phyloP scores from a whole-genome alignment of 2,113 vertebrate species.

The Boulengeromyrus knoepffleri region DNA sequence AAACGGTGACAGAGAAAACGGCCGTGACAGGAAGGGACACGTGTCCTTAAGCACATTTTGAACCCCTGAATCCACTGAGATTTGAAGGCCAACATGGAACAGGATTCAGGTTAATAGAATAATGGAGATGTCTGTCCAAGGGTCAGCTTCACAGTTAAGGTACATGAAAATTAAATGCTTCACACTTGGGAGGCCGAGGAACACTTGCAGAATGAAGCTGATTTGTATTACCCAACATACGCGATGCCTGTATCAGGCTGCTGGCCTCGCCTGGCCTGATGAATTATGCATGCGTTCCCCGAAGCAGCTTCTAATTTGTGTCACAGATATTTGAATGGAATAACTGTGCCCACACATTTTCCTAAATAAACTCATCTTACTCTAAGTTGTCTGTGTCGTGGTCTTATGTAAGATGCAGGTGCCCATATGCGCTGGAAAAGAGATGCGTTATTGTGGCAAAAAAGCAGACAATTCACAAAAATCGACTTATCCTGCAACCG shows the following conservation, averaged over 20 bases:
- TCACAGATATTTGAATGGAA: neutral
- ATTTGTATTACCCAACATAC: neutral
- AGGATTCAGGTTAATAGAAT: neutral
- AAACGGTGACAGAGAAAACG: neutral
- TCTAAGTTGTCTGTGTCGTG: neutral
- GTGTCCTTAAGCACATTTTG: neutral
- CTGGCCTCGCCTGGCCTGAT: neutral
- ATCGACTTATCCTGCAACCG: neutral
- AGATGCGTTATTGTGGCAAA: neutral
- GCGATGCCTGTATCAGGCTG: neutral
- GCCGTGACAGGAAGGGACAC: neutral
- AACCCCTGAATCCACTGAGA: neutral
- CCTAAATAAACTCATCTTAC: neutral
- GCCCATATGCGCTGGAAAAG: neutral
- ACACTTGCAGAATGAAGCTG: neutral
- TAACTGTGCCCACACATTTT: neutral
- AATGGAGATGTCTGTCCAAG: neutral
- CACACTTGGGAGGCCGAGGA: neutral
- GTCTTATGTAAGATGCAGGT: neutral
- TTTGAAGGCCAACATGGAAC: neutral
- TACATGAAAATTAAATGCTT: neutral
- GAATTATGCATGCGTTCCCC: constrained; percentile 13
- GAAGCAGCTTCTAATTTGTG: neutral
- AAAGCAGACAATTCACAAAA: neutral
- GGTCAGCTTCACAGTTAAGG: neutral